A percentile compares a stretch with the other conserved stretches of the same genome.
These are phyloP conservation scores for Zaprionus kolodkinae DNA, from an alignment of 1,140 invertebrate species.

Conservation along the genomic window DNA sequence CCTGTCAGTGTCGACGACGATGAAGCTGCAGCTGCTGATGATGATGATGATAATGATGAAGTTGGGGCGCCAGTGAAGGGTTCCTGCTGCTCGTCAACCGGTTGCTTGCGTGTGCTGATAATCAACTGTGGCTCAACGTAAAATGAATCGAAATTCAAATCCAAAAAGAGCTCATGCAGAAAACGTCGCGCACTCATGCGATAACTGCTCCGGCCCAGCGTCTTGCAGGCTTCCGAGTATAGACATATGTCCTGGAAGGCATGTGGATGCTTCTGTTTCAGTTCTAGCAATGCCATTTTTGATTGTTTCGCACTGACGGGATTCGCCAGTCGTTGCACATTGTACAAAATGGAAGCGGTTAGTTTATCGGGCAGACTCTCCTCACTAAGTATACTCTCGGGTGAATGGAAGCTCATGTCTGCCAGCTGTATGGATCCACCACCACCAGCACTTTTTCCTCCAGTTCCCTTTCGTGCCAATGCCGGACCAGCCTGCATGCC, in stretches of 20 bases:
- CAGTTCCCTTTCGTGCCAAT: slow-evolving; percentile 32
- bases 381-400: slow-evolving; percentile 81
- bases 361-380: slow-evolving; percentile 79
- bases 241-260: slow-evolving; percentile 95
- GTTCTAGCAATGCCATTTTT: slow-evolving; percentile 88
- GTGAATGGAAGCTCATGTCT: slow-evolving; percentile 79
- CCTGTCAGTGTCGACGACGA: neutral
- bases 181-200: slow-evolving; percentile 93
- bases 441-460: neutral
- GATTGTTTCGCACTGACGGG: slow-evolving; percentile 88
- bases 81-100: slow-evolving; percentile 45
- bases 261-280: slow-evolving; percentile 94
- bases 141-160: slow-evolving; percentile 90
- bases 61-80: neutral
- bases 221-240: slow-evolving; percentile 95
- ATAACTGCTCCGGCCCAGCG: slow-evolving; percentile 92
- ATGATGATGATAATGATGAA: neutral
- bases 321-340: slow-evolving; percentile 88
- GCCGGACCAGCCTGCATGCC: slow-evolving; percentile 60
- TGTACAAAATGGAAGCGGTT: slow-evolving; percentile 86
- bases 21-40: neutral
- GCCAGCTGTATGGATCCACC: slow-evolving; percentile 49
- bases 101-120: slow-evolving; percentile 53
- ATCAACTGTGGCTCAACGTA: slow-evolving; percentile 84
- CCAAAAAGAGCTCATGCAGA: slow-evolving; percentile 97